Evolutionary conservation across 1,140 invertebrate species (phyloP), one percentile per base, ranked within the genome.

Genomic region (Papilio glaucus): DNA sequence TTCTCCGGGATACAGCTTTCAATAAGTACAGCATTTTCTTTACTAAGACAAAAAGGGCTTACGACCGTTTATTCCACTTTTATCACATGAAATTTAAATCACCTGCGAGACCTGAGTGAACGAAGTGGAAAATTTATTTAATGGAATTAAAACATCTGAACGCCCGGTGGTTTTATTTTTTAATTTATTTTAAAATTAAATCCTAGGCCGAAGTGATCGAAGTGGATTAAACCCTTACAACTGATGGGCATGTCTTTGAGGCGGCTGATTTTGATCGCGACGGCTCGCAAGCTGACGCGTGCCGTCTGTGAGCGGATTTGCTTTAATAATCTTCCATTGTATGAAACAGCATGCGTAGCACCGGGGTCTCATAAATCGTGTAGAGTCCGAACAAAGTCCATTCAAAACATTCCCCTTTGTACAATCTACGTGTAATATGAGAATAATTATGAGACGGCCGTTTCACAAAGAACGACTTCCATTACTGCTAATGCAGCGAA

Each of bases 401-500:
- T 41, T 39, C 15, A 65, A 18, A 65, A 38, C 29, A 18, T 63
- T 37, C 61, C 15, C 18, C 21, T 63, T 38, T 39, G 33, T 63
- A 3, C 15, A 53, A 18, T 53, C 7, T n/a, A 33, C 60, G n/a
- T 33, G 33, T 63, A 63, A 63, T 63, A 63, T 39, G 61, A 63
- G 33, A 63, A 63, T 63, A 63, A 63, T 63, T 21, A 39, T 29
- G 29, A 62, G 60, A 37, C 37, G 45, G 45, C n/a, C n/a, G n/a
- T 21, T 63, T 63, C 15, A 63, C 61, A 38, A 38, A 63, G 18
- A 74, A 62, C 68, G 75, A 75, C 73, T 29, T 60, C 49, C 42
- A 70, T 63, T 73, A 70, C 49, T 37, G 72, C 26, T 71, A 77
- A 49, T 45, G 60, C 33, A 77, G 75, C 72, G 70, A 57, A 72